Conservation (phyloP, 2,797 vertebrate species). For the Microhierax caerulescens region DNA sequence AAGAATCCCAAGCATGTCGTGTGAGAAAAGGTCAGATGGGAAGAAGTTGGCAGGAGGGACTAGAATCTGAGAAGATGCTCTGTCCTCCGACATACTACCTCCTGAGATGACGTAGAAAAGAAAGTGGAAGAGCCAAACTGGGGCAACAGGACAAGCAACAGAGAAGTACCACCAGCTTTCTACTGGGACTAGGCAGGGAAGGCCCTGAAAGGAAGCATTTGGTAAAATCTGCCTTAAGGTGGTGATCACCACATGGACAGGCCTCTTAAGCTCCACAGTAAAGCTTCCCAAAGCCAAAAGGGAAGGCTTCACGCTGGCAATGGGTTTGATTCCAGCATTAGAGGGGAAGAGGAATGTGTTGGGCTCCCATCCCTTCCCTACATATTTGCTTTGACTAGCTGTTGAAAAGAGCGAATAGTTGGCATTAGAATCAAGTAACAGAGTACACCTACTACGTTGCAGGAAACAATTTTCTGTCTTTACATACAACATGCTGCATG, state of each 20-base stretch:
- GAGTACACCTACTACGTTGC: not conserved
- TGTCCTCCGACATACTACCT: not conserved
- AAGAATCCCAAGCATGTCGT: not conserved
- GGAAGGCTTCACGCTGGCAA: not conserved
- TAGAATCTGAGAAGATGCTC: not conserved
- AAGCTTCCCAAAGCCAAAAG: not conserved
- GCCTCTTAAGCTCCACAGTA: not conserved
- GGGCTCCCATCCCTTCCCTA: not conserved
- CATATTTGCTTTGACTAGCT: not conserved
- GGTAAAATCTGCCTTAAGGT: not conserved
- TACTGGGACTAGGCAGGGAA: not conserved
- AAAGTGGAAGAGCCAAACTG: not conserved
- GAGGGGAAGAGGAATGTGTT: not conserved
- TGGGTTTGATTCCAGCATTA: accelerated
- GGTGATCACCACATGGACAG: not conserved
- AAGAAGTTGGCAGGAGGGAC: not conserved
- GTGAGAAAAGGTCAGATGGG: not conserved
- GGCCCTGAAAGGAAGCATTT: no score
- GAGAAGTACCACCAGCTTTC: not conserved
- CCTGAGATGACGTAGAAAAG: not conserved
- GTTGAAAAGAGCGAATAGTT: not conserved
- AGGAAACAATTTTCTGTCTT: not conserved
- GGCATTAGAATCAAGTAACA: no score
- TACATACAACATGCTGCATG: accelerated
- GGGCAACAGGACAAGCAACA: not conserved